Conservation (phyloP, 92 coral and sea anemone species). For the Palythoa heliodiscus region DNA sequence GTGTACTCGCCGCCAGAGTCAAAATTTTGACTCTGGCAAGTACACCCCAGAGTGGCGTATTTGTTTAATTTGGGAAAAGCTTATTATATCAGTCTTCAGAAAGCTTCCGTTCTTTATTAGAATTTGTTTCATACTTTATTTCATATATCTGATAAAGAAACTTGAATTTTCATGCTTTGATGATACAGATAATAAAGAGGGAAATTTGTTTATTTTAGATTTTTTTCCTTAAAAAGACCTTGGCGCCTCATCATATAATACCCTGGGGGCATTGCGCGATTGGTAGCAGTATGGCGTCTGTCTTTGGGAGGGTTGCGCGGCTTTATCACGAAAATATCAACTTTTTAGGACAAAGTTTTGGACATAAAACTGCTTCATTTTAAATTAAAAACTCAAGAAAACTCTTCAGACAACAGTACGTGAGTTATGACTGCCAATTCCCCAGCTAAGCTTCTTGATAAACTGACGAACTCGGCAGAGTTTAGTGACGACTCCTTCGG, state of each 20-base stretch:
- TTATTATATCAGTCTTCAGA: too few relatives aligned
- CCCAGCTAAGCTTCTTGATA: conserved; percentile 33
- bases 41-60: too few relatives aligned
- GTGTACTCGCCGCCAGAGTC: too few relatives aligned
- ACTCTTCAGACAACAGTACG: background rate
- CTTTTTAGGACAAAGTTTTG: background rate
- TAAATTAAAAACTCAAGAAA: background rate
- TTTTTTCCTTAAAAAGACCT: too few relatives aligned
- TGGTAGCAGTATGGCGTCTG: conserved; percentile 17
- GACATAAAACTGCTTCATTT: background rate
- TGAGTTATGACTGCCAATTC: conserved; percentile 30
- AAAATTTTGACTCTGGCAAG: too few relatives aligned
- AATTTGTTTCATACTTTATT: too few relatives aligned
- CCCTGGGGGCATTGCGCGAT: conserved; percentile 28
- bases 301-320: background rate
- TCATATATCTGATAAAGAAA: too few relatives aligned
- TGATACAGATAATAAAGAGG: too few relatives aligned
- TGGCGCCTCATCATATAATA: background rate
- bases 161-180: too few relatives aligned
- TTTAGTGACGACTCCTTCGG: conserved; percentile 19
- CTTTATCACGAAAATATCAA: background rate
- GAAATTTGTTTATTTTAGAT: too few relatives aligned
- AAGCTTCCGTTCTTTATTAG: too few relatives aligned
- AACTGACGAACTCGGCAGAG: conserved; percentile 17
- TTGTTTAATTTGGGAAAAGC: too few relatives aligned